Evolutionary conservation across 2,888 invertebrate genomes (phyloP).

Genomic region (Sarcophaga carnaria): DNA sequence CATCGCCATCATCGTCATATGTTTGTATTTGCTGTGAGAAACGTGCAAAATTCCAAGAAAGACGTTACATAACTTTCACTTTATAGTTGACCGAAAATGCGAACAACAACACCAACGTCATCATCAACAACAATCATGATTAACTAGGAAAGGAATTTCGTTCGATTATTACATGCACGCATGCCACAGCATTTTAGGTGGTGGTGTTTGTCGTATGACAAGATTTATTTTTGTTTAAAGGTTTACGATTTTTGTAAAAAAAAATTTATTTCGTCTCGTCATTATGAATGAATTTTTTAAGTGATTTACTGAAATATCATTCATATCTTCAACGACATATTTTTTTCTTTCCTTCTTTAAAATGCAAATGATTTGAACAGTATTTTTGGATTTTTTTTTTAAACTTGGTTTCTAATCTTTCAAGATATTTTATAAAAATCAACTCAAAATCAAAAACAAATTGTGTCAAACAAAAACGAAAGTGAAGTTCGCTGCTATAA

Average conservation of each 20-base stretch:
- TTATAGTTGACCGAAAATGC: conserved; percentile 52
- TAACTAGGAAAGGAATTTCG: conserved; percentile 38
- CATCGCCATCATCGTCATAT: conserved; percentile 11
- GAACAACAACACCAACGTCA: neutral
- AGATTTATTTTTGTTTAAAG: conserved; percentile 22
- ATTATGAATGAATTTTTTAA: conserved; percentile 37
- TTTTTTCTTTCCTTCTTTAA: neutral
- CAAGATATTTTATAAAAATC: neutral
- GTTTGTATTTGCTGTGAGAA: conserved; percentile 13
- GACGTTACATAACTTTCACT: conserved; percentile 69
- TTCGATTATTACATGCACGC: neutral
- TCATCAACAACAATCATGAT: neutral
- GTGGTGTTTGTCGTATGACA: neutral
- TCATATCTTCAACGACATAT: neutral
- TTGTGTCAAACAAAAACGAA: conserved; percentile 32
- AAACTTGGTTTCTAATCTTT: neutral
- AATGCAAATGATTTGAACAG: conserved; percentile 25
- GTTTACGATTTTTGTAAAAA: conserved; percentile 7
- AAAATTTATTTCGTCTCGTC: neutral
- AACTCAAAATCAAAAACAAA: neutral
- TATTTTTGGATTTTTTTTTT: neutral
- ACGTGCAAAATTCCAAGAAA: conserved; percentile 69
- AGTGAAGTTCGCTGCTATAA: neutral
- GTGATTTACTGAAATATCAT: conserved; percentile 22
- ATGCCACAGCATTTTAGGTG: neutral